Evolutionary conservation across 2,888 invertebrate genomes (phyloP), one percentile per base, ranked within the genome.

Genomic region (Euzophera pinguis): DNA sequence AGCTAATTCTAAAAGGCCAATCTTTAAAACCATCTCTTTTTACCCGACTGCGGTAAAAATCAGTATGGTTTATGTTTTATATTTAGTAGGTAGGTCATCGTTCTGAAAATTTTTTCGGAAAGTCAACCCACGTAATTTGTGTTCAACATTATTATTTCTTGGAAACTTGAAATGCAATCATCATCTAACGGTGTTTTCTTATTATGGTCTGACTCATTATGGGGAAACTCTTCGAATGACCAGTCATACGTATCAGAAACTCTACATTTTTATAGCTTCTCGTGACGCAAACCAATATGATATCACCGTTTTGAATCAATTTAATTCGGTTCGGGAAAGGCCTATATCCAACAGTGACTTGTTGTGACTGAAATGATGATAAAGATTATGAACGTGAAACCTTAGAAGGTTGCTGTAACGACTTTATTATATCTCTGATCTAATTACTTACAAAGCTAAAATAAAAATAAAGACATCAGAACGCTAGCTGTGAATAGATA

Each of bases 231-330:
- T 45, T 29, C 27, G 13, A 1, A 43, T 27, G 10, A 17, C n/a
- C 8, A 38, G 2, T n/a, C 7, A 12, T 12, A 43, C n/a, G 27
- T 27, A 27, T 4, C 17, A 39, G 17, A 16, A 43, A 32, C 14
- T 14, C 29, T 39, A 38, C 13, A 13, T 32, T 34, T 16, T 45
- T 34, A 14, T n/a, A n/a, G 14, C 7, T 29, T 29, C 43, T 16
- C 45, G 32, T 45, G 45, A 45, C 45, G 45, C 16, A 45, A 32
- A 45, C 16, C 10, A 16, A 43, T 13, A 45, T 45, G 45, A 45
- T 45, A 6, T 45, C 32, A 45, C 32, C 12, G 13, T 29, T 43
- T 43, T 43, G 13, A 45, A 32, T 14, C 9, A 38, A 4, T 13
- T 14, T 9, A n/a, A n/a, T 35, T 10, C 3, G n/a, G n/a, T n/a